Evolutionary conservation across 2,113 vertebrate species (phyloP).

Genomic region (Ellobius talpinus): DNA sequence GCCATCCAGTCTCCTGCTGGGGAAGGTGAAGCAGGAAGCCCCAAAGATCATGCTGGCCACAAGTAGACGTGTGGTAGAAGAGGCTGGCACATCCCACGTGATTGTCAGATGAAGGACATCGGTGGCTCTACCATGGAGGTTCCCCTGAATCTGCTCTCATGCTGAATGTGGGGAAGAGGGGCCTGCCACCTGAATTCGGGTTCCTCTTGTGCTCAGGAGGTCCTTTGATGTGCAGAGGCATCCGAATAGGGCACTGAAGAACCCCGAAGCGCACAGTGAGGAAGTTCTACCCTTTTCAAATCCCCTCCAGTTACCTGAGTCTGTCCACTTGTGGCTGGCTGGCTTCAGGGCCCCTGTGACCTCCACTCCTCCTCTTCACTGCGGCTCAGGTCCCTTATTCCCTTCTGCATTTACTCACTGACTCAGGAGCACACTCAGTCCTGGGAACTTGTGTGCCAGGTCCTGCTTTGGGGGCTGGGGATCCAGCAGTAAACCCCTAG

Average conservation of each 20-base stretch:
- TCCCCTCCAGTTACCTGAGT: not conserved
- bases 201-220: not conserved
- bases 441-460: not conserved
- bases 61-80: not conserved
- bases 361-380: not conserved
- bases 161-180: not conserved
- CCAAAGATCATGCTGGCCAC: not conserved
- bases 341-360: not conserved
- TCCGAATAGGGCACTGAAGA: not conserved
- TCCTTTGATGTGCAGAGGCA: not conserved
- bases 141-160: not conserved
- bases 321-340: not conserved
- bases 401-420: not conserved
- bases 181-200: not conserved
- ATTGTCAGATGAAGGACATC: too few species aligned
- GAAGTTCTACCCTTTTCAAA: not conserved
- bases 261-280: not conserved
- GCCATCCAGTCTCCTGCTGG: not conserved
- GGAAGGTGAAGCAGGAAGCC: not conserved
- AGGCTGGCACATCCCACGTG: fast-evolving
- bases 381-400: not conserved
- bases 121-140: not conserved
- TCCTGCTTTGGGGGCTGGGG: not conserved
- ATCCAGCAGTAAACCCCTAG: not conserved
- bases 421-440: not conserved